Conservation (phyloP, 2,888 invertebrate species). For the Platycheirus albimanus region DNA sequence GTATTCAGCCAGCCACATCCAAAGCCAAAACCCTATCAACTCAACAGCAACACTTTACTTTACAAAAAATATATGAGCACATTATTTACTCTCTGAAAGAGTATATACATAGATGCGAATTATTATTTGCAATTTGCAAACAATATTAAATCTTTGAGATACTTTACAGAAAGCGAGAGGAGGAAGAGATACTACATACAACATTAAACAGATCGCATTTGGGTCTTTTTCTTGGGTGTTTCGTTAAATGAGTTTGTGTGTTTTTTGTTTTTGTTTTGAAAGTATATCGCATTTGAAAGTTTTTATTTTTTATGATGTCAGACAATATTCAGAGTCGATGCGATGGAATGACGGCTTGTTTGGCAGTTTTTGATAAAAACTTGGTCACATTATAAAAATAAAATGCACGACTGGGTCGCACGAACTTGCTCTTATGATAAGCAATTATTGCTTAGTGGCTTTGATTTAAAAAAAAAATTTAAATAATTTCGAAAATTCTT, state of each 20-base stretch:
- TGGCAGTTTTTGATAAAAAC: conserved; percentile 33
- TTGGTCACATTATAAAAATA: too few relatives aligned
- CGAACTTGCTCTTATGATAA: too few relatives aligned
- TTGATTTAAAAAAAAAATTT: too few relatives aligned
- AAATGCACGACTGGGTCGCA: too few relatives aligned
- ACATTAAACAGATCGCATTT: too few relatives aligned
- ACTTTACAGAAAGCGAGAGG: background rate
- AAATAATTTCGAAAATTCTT: too few relatives aligned
- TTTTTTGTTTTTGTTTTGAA: background rate
- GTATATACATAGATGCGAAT: conserved; percentile 6
- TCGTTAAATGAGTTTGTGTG: too few relatives aligned
- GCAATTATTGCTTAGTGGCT: too few relatives aligned
- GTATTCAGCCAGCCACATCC: too few relatives aligned
- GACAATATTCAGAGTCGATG: too few relatives aligned
- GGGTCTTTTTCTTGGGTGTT: too few relatives aligned
- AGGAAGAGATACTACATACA: too few relatives aligned
- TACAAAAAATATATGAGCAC: background rate
- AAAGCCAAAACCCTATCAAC: background rate
- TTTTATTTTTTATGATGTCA: conserved; percentile 32
- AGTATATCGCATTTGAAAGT: conserved; percentile 52
- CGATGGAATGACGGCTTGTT: conserved; percentile 19
- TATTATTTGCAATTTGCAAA: conserved; percentile 12
- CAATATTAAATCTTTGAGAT: background rate
- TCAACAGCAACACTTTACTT: background rate
- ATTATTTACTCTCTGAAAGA: background rate